These are phyloP conservation scores for Gopherus flavomarginatus DNA, from an alignment of 2,113 vertebrate genomes.

Conservation along the genomic window DNA sequence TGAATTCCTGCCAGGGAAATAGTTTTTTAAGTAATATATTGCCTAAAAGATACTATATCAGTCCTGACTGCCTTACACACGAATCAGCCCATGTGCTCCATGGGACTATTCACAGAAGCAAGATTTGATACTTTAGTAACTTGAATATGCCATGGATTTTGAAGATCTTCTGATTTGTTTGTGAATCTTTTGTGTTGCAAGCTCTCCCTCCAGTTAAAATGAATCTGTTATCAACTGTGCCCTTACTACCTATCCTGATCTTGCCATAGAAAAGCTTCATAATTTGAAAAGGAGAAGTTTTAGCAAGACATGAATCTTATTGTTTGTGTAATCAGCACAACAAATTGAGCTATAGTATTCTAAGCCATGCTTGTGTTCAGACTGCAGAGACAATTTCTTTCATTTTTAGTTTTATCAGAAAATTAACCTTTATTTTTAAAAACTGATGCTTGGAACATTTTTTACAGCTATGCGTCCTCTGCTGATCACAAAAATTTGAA, in stretches of 20 bases:
- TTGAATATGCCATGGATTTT: not conserved
- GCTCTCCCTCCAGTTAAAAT: conserved; percentile 36
- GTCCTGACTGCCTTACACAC: not conserved
- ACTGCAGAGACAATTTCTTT: conserved; percentile 48
- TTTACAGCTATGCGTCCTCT: conserved; percentile 35
- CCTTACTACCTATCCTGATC: conserved; percentile 57
- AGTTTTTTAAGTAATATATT: not conserved
- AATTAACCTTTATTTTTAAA: conserved; percentile 70
- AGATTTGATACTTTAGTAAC: conserved; percentile 15
- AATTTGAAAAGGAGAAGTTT: conserved; percentile 62
- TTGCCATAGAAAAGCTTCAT: conserved; percentile 51
- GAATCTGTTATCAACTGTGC: conserved; percentile 42
- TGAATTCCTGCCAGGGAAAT: not conserved
- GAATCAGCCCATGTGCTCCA: rapidly evolving
- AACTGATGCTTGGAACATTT: conserved; percentile 42
- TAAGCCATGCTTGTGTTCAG: conserved; percentile 43
- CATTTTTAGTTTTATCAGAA: conserved; percentile 64
- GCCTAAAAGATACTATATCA: not conserved
- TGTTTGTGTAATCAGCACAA: conserved; percentile 55
- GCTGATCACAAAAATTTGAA: conserved; percentile 28
- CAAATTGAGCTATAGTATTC: conserved; percentile 58
- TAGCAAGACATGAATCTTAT: conserved; percentile 56
- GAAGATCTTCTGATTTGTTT: conserved; percentile 39
- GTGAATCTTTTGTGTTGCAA: conserved; percentile 19
- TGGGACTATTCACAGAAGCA: not conserved